Conservation (phyloP, 2,113 vertebrate genomes). For the Entomyzon cyanotis region DNA sequence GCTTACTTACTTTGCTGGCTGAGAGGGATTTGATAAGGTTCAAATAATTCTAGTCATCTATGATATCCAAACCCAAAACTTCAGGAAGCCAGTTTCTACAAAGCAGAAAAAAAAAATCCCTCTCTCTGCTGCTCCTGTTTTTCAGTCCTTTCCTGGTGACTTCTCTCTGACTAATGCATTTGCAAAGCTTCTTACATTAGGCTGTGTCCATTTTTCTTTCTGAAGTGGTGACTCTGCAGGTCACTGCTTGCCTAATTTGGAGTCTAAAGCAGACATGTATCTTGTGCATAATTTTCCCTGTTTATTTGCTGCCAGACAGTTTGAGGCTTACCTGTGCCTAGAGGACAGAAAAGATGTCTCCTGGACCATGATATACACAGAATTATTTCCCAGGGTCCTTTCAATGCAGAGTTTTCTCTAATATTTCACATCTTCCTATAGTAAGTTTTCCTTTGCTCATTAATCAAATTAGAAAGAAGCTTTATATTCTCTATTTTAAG, state of each 20-base stretch:
- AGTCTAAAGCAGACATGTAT: neutral
- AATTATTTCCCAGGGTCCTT: neutral
- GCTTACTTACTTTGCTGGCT: constrained; percentile 6
- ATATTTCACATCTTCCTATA: neutral
- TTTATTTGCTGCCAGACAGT: neutral
- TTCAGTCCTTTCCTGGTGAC: neutral
- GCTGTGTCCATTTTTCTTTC: constrained; percentile 22
- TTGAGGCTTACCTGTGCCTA: neutral
- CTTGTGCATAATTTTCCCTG: neutral
- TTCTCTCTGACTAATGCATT: constrained; percentile 21
- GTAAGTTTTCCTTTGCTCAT: neutral
- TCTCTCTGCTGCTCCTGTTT: neutral
- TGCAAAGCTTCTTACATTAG: constrained; percentile 31
- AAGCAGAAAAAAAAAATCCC: constrained; percentile 9
- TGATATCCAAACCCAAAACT: constrained; percentile 25
- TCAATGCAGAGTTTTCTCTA: neutral
- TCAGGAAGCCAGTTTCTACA: constrained; percentile 19
- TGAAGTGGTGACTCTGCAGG: neutral
- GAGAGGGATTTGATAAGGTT: constrained; percentile 30
- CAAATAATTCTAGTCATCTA: constrained; percentile 21
- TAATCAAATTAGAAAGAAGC: neutral
- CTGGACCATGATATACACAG: neutral
- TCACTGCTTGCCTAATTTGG: neutral
- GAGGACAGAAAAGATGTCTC: neutral
- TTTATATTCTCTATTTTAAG: constrained; percentile 27